A percentile compares a stretch with the other conserved stretches of the same genome.
These are phyloP conservation scores for Mimumesa dahlbomi DNA, from an alignment of 2,888 invertebrate genomes.

Conservation along the genomic window DNA sequence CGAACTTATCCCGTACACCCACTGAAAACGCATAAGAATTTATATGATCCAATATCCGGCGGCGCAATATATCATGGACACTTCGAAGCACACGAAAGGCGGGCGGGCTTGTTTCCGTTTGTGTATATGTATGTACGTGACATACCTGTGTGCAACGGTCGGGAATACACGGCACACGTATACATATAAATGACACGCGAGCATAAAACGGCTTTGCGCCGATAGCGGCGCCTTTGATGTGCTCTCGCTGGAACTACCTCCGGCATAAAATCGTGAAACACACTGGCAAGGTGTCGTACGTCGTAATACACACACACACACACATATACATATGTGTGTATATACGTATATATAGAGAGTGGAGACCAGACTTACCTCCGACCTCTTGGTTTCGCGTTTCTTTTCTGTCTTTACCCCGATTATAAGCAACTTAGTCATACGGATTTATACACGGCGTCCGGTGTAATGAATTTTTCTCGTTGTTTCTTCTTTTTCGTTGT, in stretches of 20 bases:
- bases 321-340: too few relatives aligned
- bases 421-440: not conserved
- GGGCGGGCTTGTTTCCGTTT: conserved; percentile 10
- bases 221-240: conserved; percentile 78
- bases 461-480: not conserved
- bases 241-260: conserved; percentile 60
- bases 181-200: conserved; percentile 50
- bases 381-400: conserved; percentile 1
- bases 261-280: conserved; percentile 64
- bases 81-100: conserved; percentile 49
- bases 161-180: conserved; percentile 28
- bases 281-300: conserved; percentile 58
- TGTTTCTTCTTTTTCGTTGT: too few relatives aligned
- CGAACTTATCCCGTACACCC: conserved; percentile 47
- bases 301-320: conserved; percentile 16
- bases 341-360: too few relatives aligned
- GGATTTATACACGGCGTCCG: conserved; percentile 1
- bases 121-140: conserved; percentile 8
- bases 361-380: conserved; percentile 37
- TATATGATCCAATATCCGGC: conserved; percentile 70
- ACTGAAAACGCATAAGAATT: conserved; percentile 57
- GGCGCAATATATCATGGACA: conserved; percentile 65
- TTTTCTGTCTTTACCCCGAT: not conserved
- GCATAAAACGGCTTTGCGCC: conserved; percentile 69
- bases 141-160: too few relatives aligned